A percentile compares a stretch with the other conserved stretches of the same genome.
Evolutionary conservation across 2,888 invertebrate species (phyloP).

Genomic region (Chymomyza amoena): DNA sequence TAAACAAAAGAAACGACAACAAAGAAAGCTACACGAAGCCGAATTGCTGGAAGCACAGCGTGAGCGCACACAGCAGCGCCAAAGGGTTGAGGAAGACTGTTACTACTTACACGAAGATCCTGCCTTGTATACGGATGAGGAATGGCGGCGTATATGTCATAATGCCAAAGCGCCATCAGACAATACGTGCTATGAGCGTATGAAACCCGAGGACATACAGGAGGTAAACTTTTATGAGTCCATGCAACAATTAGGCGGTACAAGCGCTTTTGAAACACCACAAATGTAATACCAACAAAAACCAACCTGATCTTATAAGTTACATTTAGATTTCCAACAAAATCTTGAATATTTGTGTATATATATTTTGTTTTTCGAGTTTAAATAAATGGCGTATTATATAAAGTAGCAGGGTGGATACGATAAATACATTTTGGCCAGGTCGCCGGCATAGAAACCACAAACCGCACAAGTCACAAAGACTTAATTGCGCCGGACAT

Average conservation of each 20-base stretch:
- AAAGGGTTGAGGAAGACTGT: not conserved
- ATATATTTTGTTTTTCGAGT: not conserved
- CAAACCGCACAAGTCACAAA: too few relatives aligned
- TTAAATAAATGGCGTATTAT: not conserved
- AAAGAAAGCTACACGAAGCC: not conserved
- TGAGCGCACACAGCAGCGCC: not conserved
- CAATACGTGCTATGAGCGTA: slow-evolving; percentile 1
- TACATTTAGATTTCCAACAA: not conserved
- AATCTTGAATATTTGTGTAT: not conserved
- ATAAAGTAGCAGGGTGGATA: too few relatives aligned
- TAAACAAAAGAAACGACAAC: slow-evolving; percentile 37
- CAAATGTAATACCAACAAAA: not conserved
- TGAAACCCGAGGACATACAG: slow-evolving; percentile 23
- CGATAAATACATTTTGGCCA: too few relatives aligned
- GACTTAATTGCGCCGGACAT: too few relatives aligned
- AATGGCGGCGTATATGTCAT: not conserved
- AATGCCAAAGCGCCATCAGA: not conserved
- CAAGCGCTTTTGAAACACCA: not conserved
- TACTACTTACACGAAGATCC: not conserved
- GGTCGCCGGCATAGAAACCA: too few relatives aligned
- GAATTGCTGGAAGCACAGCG: too few relatives aligned
- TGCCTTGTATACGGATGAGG: not conserved
- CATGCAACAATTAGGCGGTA: not conserved
- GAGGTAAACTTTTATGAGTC: slow-evolving; percentile 17
- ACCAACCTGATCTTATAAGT: not conserved